These are phyloP conservation scores for Pteronura brasiliensis DNA, from an alignment of 2,113 vertebrate genomes.

Conservation along the genomic window DNA sequence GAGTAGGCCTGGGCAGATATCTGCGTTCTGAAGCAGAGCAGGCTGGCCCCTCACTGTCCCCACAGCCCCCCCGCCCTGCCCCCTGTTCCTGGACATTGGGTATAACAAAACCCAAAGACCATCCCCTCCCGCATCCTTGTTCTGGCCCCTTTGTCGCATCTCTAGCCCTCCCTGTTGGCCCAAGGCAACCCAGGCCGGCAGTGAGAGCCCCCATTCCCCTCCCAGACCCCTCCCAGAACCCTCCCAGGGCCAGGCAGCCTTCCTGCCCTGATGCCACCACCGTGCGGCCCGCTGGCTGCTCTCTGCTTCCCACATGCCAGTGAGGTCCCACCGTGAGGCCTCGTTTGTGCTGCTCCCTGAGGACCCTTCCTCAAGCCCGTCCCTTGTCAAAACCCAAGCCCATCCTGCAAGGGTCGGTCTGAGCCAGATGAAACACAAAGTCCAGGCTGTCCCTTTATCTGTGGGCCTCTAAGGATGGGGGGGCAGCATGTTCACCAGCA, in stretches of 20 bases:
- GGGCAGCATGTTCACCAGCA: rapidly evolving
- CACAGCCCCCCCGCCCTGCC: rapidly evolving
- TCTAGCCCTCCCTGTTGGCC: not conserved
- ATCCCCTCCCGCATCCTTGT: not conserved
- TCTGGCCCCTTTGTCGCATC: not conserved
- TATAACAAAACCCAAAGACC: not conserved
- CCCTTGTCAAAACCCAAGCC: not conserved
- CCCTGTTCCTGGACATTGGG: rapidly evolving
- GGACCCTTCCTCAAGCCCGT: not conserved
- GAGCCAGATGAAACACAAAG: not conserved
- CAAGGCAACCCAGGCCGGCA: not conserved
- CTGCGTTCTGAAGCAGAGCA: rapidly evolving
- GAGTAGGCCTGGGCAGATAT: not conserved
- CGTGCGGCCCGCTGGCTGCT: rapidly evolving
- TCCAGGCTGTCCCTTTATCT: not conserved
- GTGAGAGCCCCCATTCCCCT: too few relatives aligned
- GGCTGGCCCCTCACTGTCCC: rapidly evolving
- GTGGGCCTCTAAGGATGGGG: rapidly evolving
- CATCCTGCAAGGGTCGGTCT: not conserved
- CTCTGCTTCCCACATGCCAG: rapidly evolving
- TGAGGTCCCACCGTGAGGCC: rapidly evolving
- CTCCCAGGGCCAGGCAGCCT: not conserved
- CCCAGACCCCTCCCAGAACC: rapidly evolving
- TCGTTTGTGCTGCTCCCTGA: not conserved
- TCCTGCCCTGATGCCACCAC: not conserved